These are phyloP conservation scores for Drosophila hamatofila DNA, from an alignment of 2,888 invertebrate genomes.

Conservation along the genomic window DNA sequence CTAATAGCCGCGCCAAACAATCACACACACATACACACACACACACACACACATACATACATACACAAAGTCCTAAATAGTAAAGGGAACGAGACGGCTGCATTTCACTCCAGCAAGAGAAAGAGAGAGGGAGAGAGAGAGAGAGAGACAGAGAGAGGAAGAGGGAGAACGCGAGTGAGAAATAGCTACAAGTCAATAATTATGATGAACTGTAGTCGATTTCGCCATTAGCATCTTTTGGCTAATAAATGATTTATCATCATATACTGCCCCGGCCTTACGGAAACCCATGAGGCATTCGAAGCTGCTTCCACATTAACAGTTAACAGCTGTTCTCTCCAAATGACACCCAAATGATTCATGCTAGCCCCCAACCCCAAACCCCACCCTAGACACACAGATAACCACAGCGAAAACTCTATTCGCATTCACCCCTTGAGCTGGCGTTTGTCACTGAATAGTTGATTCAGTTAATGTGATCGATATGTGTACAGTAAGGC, in stretches of 20 bases:
- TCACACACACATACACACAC: not conserved
- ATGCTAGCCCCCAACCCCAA: not conserved
- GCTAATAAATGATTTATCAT: conserved; percentile 48
- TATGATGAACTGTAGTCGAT: conserved; percentile 12
- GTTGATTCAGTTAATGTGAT: conserved; percentile 4
- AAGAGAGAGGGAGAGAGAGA: not conserved
- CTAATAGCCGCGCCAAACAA: conserved; percentile 13
- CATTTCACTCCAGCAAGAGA: not conserved
- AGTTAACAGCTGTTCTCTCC: conserved; percentile 39
- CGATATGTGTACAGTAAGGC: not conserved
- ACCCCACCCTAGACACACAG: not conserved
- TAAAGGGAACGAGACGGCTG: not conserved
- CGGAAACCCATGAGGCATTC: not conserved
- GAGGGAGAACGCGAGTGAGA: not conserved
- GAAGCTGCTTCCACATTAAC: conserved; percentile 16
- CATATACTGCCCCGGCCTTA: not conserved
- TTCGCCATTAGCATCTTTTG: conserved; percentile 45
- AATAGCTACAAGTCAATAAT: conserved; percentile 1
- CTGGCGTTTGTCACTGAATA: not conserved
- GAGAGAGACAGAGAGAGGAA: not conserved
- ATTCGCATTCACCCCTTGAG: not conserved
- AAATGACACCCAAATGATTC: conserved; percentile 27
- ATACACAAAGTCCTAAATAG: conserved; percentile 7
- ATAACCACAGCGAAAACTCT: not conserved
- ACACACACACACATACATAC: no score